Evolutionary conservation across 2,797 vertebrate genomes (phyloP).

Genomic region (Numenius phaeopus): DNA sequence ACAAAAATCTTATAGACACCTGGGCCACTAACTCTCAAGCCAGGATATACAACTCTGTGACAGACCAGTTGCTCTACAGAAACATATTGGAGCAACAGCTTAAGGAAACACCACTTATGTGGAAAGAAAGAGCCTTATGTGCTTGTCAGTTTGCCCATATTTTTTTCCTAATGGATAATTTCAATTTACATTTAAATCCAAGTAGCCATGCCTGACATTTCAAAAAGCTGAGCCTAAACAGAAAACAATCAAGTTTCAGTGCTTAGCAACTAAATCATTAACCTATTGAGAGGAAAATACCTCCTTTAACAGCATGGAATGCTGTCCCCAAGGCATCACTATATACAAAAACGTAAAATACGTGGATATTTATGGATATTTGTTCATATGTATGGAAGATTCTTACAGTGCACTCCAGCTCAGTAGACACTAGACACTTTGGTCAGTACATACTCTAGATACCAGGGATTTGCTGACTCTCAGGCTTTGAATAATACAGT

Average conservation of each 20-base stretch:
- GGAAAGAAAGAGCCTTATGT: not conserved
- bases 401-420: not conserved
- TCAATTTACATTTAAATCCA: not conserved
- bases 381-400: not conserved
- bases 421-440: not conserved
- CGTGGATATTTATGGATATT: not conserved
- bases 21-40: not conserved
- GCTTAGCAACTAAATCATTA: constrained; percentile 65
- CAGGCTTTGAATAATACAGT: not conserved
- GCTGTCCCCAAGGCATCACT: not conserved
- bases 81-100: not conserved
- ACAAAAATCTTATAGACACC: not conserved
- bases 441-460: not conserved
- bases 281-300: constrained; percentile 2
- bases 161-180: not conserved
- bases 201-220: not conserved
- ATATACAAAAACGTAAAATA: not conserved
- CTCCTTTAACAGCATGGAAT: constrained; percentile 16
- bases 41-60: not conserved
- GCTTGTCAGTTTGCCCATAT: not conserved
- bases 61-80: not conserved
- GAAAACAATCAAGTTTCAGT: constrained; percentile 15
- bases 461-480: not conserved
- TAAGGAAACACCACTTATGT: not conserved
- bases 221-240: not conserved